These are phyloP conservation scores for Lophochroa leadbeateri DNA, from an alignment of 2,113 vertebrate genomes.

Conservation along the genomic window DNA sequence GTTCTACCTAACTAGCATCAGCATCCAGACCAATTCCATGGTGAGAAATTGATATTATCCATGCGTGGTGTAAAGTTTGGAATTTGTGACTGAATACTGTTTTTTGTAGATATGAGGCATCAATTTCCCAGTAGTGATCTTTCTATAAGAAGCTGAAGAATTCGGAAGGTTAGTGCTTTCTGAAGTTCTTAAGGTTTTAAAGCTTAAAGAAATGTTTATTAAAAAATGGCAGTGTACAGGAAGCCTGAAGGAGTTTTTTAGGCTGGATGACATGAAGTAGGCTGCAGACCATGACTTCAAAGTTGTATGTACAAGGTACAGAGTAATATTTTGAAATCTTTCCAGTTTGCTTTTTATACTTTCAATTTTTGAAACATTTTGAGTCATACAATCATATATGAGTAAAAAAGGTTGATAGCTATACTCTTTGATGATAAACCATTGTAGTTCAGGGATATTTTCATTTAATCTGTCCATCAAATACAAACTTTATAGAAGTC, in stretches of 20 bases:
- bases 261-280: neutral
- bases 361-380: neutral
- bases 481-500: neutral
- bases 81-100: neutral
- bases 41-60: neutral
- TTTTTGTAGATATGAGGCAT: constrained; percentile 15
- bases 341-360: neutral
- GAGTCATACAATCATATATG: neutral
- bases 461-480: neutral
- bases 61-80: neutral
- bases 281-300: neutral
- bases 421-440: neutral
- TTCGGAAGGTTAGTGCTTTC: neutral
- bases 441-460: neutral
- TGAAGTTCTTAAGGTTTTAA: neutral
- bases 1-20: neutral
- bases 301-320: neutral
- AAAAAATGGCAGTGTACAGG: neutral
- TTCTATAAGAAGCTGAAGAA: neutral
- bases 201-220: constrained; percentile 35
- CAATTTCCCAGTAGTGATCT: neutral
- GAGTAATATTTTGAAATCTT: neutral
- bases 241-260: neutral
- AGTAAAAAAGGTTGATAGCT: neutral
- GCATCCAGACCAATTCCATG: constrained; percentile 8